These are phyloP conservation scores for Anaspis maculata DNA, from an alignment of 2,888 invertebrate genomes.

Conservation along the genomic window DNA sequence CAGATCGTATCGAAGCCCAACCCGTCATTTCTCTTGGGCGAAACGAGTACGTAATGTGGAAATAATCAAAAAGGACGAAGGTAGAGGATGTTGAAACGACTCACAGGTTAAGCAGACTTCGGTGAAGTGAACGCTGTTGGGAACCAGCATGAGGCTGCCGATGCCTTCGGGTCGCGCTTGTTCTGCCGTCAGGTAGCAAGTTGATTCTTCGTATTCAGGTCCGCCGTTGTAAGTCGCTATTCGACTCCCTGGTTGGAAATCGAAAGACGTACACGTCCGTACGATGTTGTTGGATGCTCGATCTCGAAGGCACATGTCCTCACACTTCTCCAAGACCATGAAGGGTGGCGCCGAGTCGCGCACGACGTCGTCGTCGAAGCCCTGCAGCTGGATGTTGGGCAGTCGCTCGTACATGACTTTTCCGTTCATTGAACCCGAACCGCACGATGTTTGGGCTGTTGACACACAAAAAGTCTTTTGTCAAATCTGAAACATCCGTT, in stretches of 20 bases:
- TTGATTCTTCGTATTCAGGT: conserved; percentile 81
- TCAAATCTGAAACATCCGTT: too few relatives aligned
- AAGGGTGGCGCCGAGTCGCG: conserved; percentile 79
- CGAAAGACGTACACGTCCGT: conserved; percentile 78
- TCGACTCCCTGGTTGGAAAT: conserved; percentile 82
- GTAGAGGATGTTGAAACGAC: conserved; percentile 40
- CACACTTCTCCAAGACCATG: conserved; percentile 81
- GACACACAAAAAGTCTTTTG: conserved; percentile 9
- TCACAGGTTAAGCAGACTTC: conserved; percentile 85
- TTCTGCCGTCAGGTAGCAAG: conserved; percentile 77
- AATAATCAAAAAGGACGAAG: too few relatives aligned
- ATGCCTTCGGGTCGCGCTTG: conserved; percentile 83
- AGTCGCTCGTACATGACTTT: conserved; percentile 81
- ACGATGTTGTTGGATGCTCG: conserved; percentile 73
- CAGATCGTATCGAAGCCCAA: too few relatives aligned
- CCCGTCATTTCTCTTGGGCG: too few relatives aligned
- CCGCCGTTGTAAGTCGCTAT: conserved; percentile 73
- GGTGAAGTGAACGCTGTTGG: conserved; percentile 83
- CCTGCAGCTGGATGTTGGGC: conserved; percentile 82
- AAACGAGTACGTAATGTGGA: too few relatives aligned
- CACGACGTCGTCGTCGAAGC: conserved; percentile 83
- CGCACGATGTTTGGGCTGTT: conserved; percentile 83
- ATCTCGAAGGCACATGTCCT: conserved; percentile 69
- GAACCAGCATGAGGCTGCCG: conserved; percentile 79
- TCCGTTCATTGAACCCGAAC: conserved; percentile 69